A percentile compares a stretch with the other conserved stretches of the same genome.
Conservation (phyloP, 2,888 invertebrate species). For the Rhamphomyia laevipes region DNA sequence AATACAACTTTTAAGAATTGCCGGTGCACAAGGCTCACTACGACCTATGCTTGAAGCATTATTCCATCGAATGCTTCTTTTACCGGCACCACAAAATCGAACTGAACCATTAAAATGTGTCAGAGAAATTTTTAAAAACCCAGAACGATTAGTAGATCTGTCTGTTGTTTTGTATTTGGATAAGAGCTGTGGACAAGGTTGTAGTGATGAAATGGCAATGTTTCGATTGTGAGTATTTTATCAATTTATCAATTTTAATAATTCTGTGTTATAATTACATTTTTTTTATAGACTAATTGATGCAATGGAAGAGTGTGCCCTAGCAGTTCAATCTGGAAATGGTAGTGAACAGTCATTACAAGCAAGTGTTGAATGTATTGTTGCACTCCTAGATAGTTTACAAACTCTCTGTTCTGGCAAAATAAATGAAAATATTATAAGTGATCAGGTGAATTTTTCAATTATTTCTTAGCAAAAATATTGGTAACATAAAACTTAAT, state of each 20-base stretch:
- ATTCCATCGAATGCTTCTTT: constrained; percentile 82
- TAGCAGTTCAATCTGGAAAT: constrained; percentile 49
- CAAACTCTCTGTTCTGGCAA: constrained; percentile 73
- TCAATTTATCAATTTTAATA: neutral
- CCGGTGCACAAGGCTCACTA: constrained; percentile 76
- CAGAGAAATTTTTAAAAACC: constrained; percentile 57
- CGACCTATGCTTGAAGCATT: constrained; percentile 86
- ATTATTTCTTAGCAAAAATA: no score
- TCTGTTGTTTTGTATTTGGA: constrained; percentile 50
- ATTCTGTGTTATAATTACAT: neutral
- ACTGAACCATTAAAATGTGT: constrained; percentile 75
- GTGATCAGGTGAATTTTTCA: constrained; percentile 26
- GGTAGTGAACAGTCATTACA: constrained; percentile 63
- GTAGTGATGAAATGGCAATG: constrained; percentile 68
- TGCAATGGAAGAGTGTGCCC: constrained; percentile 85
- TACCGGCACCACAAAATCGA: constrained; percentile 75
- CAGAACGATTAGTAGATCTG: constrained; percentile 65
- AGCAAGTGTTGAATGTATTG: constrained; percentile 72
- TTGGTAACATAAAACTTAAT: constrained; percentile 18
- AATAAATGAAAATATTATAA: constrained; percentile 45
- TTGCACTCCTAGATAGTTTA: constrained; percentile 68
- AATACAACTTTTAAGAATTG: constrained; percentile 74
- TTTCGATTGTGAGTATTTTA: constrained; percentile 55
- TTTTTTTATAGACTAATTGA: constrained; percentile 63
- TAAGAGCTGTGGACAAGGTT: constrained; percentile 50